Percentiles rank a stretch among this genome's conserved stretches.
Evolutionary conservation across 1,140 invertebrate species (phyloP).

Genomic region (Drosophila ananassae): DNA sequence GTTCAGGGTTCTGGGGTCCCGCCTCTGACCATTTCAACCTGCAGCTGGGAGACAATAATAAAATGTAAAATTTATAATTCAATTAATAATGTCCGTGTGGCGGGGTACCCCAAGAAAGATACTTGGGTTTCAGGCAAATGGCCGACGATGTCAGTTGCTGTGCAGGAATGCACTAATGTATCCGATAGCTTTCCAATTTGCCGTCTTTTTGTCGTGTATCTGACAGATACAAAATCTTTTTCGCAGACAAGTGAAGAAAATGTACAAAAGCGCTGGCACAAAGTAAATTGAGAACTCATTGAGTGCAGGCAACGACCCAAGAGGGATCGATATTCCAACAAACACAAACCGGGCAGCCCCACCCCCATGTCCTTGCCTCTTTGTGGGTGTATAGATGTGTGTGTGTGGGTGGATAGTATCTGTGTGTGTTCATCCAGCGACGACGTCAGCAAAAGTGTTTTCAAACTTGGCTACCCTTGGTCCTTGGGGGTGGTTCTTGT

Average conservation of each 20-base stretch:
- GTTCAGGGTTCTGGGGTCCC: not conserved
- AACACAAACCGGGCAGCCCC: conserved; percentile 36
- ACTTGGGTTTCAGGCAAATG: not conserved
- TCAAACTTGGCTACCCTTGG: conserved; percentile 58
- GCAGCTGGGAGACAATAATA: conserved; percentile 55
- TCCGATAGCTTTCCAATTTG: conserved; percentile 27
- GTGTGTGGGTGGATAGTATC: conserved; percentile 3
- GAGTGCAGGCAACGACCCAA: conserved; percentile 79
- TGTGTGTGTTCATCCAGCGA: conserved; percentile 40
- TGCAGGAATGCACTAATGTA: conserved; percentile 42
- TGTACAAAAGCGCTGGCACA: conserved; percentile 10
- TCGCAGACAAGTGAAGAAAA: conserved; percentile 12
- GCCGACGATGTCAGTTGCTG: conserved; percentile 13
- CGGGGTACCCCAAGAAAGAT: conserved; percentile 13
- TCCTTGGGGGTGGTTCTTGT: conserved; percentile 57
- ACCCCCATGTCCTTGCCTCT: conserved; percentile 12
- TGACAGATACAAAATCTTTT: conserved; percentile 63
- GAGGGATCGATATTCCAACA: conserved; percentile 77
- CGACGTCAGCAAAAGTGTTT: conserved; percentile 81
- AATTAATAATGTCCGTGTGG: conserved; percentile 79
- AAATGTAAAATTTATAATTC: conserved; percentile 84
- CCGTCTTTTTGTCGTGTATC: conserved; percentile 26
- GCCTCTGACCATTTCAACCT: conserved; percentile 22
- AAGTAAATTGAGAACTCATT: conserved; percentile 81
- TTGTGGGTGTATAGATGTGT: conserved; percentile 20